Percentiles rank a stretch among this genome's conserved stretches.
These are phyloP conservation scores for Pentamera pediparva DNA, from an alignment of 53 echinoderm and acorn worm species.

Conservation along the genomic window DNA sequence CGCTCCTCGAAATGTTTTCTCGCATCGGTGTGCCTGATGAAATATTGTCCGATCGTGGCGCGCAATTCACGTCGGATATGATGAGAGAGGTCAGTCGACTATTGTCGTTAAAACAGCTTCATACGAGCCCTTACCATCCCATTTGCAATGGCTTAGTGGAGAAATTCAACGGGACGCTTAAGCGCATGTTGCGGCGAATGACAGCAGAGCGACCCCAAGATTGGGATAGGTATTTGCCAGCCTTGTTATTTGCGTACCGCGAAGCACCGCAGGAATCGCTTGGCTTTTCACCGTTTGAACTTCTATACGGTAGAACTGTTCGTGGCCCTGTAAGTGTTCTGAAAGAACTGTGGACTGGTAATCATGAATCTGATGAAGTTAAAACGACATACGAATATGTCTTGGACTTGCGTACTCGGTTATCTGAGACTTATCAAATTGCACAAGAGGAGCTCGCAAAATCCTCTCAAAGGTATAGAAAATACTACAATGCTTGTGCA, in stretches of 20 bases:
- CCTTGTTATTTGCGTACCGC: background rate
- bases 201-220: background rate
- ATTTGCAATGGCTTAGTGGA: constrained; percentile 8
- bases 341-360: constrained; percentile 48
- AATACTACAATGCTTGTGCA: constrained; percentile 42
- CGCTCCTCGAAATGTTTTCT: background rate
- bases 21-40: background rate
- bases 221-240: constrained; percentile 6
- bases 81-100: background rate
- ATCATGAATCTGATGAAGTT: constrained; percentile 28
- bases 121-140: background rate
- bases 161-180: constrained; percentile 61
- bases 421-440: constrained; percentile 40
- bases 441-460: constrained; percentile 46
- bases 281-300: background rate
- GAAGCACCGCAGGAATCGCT: background rate
- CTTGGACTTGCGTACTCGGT: constrained; percentile 43
- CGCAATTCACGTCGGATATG: background rate
- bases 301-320: constrained; percentile 47
- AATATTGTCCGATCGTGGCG: too few relatives aligned
- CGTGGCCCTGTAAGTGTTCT: constrained; percentile 56
- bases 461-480: constrained; percentile 30
- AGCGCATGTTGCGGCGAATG: constrained; percentile 39
- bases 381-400: constrained; percentile 57
- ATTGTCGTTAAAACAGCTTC: background rate